phyloP scores from a whole-genome alignment of 2,113 vertebrate species.

The Emydura subglobosa region DNA sequence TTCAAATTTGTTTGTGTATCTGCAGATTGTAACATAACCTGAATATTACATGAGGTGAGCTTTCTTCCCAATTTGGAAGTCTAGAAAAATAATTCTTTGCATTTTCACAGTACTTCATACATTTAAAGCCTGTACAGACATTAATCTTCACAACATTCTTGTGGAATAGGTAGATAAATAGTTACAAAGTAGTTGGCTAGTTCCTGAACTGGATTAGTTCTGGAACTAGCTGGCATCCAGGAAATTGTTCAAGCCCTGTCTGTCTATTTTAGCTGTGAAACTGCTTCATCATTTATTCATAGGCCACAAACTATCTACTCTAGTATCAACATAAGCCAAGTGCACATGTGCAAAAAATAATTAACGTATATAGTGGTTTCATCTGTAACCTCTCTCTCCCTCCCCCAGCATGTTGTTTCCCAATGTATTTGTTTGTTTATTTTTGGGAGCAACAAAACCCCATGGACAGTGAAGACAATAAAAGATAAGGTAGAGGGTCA shows the following conservation, averaged over 20 bases:
- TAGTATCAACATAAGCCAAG: not conserved
- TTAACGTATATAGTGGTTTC: not conserved
- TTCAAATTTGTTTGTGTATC: not conserved
- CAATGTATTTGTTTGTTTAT: too few species aligned
- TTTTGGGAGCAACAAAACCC: not conserved
- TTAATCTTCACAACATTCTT: not conserved
- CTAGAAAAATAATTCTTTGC: not conserved
- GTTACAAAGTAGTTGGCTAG: not conserved
- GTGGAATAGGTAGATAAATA: not conserved
- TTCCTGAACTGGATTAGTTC: too few species aligned
- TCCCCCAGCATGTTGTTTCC: not conserved
- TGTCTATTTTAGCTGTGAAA: not conserved
- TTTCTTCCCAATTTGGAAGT: not conserved
- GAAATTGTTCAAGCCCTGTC: not conserved
- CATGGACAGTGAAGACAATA: not conserved
- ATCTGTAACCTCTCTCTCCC: not conserved
- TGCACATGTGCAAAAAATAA: not conserved
- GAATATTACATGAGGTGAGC: not conserved
- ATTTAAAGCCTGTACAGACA: not conserved
- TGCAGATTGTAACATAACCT: not conserved
- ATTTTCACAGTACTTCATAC: not conserved
- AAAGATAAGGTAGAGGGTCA: not conserved
- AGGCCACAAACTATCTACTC: not conserved
- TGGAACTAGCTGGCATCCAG: too few species aligned
- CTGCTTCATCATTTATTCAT: constrained; percentile 21